These are phyloP conservation scores for Leptinotarsa texana DNA, from an alignment of 1,140 invertebrate genomes.

Conservation along the genomic window DNA sequence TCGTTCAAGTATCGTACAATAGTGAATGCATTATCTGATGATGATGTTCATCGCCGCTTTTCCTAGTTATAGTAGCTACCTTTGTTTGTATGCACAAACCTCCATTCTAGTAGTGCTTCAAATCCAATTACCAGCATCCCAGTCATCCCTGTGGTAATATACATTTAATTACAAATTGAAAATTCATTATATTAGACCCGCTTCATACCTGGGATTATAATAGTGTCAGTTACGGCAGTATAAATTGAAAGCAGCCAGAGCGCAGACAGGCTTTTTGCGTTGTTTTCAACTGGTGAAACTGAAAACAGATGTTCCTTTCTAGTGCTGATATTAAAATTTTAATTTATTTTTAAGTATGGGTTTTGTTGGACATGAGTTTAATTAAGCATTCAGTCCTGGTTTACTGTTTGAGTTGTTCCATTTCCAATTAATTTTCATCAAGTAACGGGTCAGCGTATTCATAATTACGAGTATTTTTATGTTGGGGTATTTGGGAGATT, in stretches of 20 bases:
- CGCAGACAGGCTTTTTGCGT: conserved; percentile 9
- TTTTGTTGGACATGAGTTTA: not conserved
- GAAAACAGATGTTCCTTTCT: conserved; percentile 11
- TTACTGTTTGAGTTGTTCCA: no score
- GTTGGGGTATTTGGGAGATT: no score
- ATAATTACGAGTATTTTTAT: no score
- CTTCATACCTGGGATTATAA: conserved; percentile 25
- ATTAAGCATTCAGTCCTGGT: no score
- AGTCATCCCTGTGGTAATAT: conserved; percentile 31
- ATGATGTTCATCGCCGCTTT: conserved; percentile 7
- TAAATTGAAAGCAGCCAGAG: not conserved
- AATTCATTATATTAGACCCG: conserved; percentile 32
- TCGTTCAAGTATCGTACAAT: not conserved
- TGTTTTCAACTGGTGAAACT: not conserved
- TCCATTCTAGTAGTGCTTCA: conserved; percentile 14
- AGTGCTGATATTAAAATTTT: conserved; percentile 8
- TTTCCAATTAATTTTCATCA: no score
- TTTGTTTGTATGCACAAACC: conserved; percentile 15
- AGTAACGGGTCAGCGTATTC: no score
- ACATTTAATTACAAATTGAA: conserved; percentile 38
- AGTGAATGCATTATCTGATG: conserved; percentile 13
- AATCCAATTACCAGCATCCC: conserved; percentile 16
- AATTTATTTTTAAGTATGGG: conserved; percentile 6
- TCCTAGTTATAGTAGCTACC: not conserved
- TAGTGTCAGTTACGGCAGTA: conserved; percentile 16